These are phyloP conservation scores for Neoascia interrupta DNA, from an alignment of 2,888 invertebrate species.

Conservation along the genomic window DNA sequence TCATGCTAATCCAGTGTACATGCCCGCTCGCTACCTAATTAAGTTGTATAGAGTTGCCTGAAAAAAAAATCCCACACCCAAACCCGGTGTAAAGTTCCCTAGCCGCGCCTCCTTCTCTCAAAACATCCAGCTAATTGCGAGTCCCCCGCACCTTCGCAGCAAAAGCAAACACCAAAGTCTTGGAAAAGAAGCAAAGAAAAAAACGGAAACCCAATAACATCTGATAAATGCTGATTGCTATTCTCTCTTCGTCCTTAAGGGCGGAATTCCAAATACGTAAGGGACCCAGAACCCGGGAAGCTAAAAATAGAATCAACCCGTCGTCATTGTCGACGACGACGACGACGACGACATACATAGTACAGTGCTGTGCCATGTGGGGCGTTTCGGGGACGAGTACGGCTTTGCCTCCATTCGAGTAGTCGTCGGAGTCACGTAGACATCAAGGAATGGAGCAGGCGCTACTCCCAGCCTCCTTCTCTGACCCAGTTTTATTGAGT, in stretches of 20 bases:
- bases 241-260: conserved; percentile 29
- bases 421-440: conserved; percentile 50
- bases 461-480: conserved; percentile 1
- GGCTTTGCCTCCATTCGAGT: conserved; percentile 39
- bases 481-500: conserved; percentile 48
- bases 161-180: too few relatives aligned
- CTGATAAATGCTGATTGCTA: conserved; percentile 56
- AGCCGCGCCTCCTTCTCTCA: too few relatives aligned
- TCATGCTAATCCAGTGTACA: conserved; percentile 28
- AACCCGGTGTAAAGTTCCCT: too few relatives aligned
- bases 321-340: too few relatives aligned
- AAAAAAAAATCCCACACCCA: too few relatives aligned
- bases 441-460: conserved; percentile 9
- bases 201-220: conserved; percentile 40
- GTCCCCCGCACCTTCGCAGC: too few relatives aligned
- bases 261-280: conserved; percentile 18
- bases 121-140: conserved; percentile 24
- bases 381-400: conserved; percentile 35
- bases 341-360: too few relatives aligned
- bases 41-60: too few relatives aligned
- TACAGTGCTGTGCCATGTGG: background rate
- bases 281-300: conserved; percentile 25
- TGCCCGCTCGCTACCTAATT: too few relatives aligned
- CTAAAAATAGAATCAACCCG: conserved; percentile 61
- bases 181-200: conserved; percentile 19